Conservation (phyloP, 2,888 invertebrate species). For the Ganaspis brasiliensis region DNA sequence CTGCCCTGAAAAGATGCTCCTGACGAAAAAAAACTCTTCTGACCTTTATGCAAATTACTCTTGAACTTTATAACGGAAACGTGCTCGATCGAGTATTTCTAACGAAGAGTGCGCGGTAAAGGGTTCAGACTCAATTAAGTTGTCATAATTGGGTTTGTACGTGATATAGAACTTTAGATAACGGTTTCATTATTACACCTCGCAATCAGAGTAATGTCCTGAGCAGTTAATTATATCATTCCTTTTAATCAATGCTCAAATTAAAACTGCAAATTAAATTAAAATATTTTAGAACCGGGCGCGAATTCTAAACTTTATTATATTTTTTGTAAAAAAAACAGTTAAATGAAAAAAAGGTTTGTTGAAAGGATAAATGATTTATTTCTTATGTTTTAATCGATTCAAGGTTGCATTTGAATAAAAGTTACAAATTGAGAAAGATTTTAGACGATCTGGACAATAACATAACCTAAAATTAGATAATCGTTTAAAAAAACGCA, state of each 20-base stretch:
- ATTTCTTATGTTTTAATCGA: no score
- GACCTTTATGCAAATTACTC: constrained; percentile 29
- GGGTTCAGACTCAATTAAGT: constrained; percentile 10
- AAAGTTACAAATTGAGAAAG: no score
- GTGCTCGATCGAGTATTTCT: constrained; percentile 11
- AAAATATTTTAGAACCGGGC: no score
- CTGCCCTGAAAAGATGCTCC: neutral
- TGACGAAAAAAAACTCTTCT: neutral
- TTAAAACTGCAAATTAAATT: no score
- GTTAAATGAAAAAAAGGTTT: no score
- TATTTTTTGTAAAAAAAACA: no score
- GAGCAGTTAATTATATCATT: constrained; percentile 8
- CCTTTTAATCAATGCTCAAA: constrained; percentile 8
- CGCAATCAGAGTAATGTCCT: constrained; percentile 12
- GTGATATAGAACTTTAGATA: constrained; percentile 11
- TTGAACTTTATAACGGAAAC: constrained; percentile 30
- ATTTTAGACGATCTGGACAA: no score
- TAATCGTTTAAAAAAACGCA: no score
- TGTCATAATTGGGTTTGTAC: constrained; percentile 7
- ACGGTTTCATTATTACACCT: constrained; percentile 1
- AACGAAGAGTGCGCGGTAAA: neutral
- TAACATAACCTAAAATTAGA: no score
- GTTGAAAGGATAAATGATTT: no score
- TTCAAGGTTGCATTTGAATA: no score
- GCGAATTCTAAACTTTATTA: no score